These are phyloP conservation scores for Agapornis roseicollis DNA, from an alignment of 2,113 vertebrate genomes.

Conservation along the genomic window DNA sequence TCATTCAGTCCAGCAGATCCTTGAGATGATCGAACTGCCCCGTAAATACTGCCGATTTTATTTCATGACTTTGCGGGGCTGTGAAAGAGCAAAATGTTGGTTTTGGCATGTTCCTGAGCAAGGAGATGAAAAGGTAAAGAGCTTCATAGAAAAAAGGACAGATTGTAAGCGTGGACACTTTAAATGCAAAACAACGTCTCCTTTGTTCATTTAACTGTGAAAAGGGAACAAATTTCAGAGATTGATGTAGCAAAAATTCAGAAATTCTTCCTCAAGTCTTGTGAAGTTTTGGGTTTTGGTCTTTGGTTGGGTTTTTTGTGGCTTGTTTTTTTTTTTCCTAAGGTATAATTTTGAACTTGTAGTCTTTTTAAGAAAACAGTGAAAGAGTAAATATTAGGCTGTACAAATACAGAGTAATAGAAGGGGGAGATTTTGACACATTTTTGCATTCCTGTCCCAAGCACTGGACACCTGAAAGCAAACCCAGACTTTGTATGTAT, in stretches of 20 bases:
- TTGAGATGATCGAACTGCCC: conserved; percentile 65
- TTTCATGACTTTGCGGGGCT: conserved; percentile 83
- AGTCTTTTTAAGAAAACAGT: neutral
- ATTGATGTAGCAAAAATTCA: neutral
- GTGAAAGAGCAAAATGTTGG: conserved; percentile 77
- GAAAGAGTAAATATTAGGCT: neutral
- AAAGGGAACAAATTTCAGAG: neutral
- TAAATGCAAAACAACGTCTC: neutral
- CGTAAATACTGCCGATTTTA: conserved; percentile 85
- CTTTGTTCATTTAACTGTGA: neutral
- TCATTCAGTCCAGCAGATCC: conserved; percentile 57
- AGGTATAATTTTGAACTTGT: neutral
- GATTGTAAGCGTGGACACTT: neutral
- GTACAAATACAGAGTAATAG: neutral
- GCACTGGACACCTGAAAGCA: neutral
- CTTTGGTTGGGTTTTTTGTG: neutral
- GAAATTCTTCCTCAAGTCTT: neutral
- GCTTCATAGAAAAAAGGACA: neutral
- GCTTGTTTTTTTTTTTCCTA: neutral
- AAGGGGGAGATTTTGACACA: neutral
- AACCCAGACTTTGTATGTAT: neutral
- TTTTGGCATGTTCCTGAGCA: conserved; percentile 81
- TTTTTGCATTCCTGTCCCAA: neutral
- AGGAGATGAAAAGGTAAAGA: conserved; percentile 87
- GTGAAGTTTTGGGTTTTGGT: neutral